Conservation (phyloP, 30 jellyfish, hydroid and myxozoan species). For the Hydractinia echinata region DNA sequence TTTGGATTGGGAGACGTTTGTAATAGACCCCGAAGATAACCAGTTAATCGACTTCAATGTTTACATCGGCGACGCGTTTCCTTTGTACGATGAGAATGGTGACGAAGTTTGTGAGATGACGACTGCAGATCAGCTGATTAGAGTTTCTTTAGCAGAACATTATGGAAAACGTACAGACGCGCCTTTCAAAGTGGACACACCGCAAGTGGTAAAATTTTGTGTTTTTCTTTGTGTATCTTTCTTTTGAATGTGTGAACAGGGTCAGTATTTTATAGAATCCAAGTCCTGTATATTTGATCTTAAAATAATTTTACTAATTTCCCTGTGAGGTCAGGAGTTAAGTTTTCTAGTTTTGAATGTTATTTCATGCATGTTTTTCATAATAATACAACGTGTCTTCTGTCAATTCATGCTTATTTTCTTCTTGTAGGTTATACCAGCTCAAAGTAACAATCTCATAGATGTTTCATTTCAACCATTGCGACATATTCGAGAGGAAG, state of each 20-base stretch:
- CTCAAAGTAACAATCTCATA: slow-evolving; percentile 21
- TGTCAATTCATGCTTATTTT: background rate
- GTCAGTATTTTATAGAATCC: too few species aligned
- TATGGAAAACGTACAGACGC: slow-evolving; percentile 37
- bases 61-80: slow-evolving; percentile 81
- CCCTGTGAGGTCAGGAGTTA: too few species aligned
- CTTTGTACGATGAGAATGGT: slow-evolving; percentile 49
- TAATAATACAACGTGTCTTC: background rate
- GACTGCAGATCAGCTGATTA: slow-evolving; percentile 32
- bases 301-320: too few species aligned
- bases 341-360: too few species aligned
- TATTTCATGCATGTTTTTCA: too few species aligned
- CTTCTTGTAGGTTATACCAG: slow-evolving; percentile 63
- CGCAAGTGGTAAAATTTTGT: slow-evolving; percentile 37
- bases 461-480: slow-evolving; percentile 57
- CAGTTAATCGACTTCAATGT: slow-evolving; percentile 66
- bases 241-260: too few species aligned
- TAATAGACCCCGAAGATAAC: slow-evolving; percentile 47
- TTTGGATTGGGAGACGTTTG: slow-evolving; percentile 75
- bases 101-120: slow-evolving; percentile 40
- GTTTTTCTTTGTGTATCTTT: background rate
- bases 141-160: slow-evolving; percentile 60
- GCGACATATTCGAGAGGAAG: slow-evolving; percentile 21
- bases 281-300: too few species aligned
- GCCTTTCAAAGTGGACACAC: slow-evolving; percentile 68